A percentile compares a stretch with the other conserved stretches of the same genome.
These are phyloP conservation scores for Julus scandinavius DNA, from an alignment of 2,888 invertebrate genomes.

Conservation along the genomic window DNA sequence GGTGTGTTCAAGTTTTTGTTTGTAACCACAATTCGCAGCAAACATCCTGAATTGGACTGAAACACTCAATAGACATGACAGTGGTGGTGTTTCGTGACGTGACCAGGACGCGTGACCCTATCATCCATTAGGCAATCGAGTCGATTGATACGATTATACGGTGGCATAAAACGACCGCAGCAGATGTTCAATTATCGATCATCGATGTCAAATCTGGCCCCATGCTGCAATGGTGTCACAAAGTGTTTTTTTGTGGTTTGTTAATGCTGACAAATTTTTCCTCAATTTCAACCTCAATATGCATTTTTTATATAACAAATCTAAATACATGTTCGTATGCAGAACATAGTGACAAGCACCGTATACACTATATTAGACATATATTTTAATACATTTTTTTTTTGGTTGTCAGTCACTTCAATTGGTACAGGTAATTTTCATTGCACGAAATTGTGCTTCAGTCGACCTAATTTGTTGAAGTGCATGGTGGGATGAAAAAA, in stretches of 20 bases:
- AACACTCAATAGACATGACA: slow-evolving; percentile 1
- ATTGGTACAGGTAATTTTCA: slow-evolving; percentile 40
- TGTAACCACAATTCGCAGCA: neutral
- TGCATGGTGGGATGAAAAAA: neutral
- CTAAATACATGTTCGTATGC: neutral
- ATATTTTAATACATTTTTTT: neutral
- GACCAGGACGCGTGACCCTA: neutral
- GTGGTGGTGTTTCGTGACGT: neutral
- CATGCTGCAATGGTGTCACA: neutral
- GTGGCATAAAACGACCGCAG: neutral
- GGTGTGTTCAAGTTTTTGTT: neutral
- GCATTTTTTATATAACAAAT: slow-evolving; percentile 14
- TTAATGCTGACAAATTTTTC: slow-evolving; percentile 7
- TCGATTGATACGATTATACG: neutral
- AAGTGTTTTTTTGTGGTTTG: neutral
- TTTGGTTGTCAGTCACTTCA: slow-evolving; percentile 29
- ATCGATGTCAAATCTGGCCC: neutral
- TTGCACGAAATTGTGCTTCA: slow-evolving; percentile 40
- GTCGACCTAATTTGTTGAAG: slow-evolving; percentile 31
- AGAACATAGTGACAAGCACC: neutral
- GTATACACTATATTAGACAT: slow-evolving; percentile 25
- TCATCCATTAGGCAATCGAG: neutral
- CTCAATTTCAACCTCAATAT: neutral
- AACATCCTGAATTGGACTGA: neutral
- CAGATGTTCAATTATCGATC: neutral